These are phyloP conservation scores for Antheraea yamamai DNA, from an alignment of 2,888 invertebrate genomes.

Conservation along the genomic window DNA sequence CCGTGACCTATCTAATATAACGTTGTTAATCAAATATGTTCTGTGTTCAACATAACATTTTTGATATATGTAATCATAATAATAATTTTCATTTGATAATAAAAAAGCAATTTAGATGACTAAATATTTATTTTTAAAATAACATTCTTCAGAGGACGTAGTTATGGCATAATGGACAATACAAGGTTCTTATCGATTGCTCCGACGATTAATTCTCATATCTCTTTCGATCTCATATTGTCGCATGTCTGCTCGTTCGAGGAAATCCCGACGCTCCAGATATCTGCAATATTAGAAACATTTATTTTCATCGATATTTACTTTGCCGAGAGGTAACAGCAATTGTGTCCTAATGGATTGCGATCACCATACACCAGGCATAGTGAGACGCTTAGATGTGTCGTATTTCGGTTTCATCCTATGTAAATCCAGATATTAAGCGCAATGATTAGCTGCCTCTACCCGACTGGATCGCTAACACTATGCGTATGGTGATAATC, in stretches of 20 bases:
- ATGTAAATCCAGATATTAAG: too few species aligned
- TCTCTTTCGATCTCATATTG: conserved; percentile 96
- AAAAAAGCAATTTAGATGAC: conserved; percentile 3
- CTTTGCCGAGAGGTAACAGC: neutral
- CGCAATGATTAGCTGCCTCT: too few species aligned
- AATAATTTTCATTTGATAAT: neutral
- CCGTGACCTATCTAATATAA: too few species aligned
- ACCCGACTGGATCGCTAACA: too few species aligned
- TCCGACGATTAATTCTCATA: conserved; percentile 85
- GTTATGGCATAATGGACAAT: neutral
- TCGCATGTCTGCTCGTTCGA: conserved; percentile 92
- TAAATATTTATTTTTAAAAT: conserved; percentile 15
- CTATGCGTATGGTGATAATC: too few species aligned
- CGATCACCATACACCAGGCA: too few species aligned
- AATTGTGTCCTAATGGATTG: neutral
- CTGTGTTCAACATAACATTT: too few species aligned
- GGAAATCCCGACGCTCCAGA: conserved; percentile 94
- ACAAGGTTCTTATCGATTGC: conserved; percentile 73
- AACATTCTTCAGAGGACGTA: neutral
- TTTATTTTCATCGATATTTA: conserved; percentile 8
- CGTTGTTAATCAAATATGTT: too few species aligned
- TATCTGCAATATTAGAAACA: conserved; percentile 81
- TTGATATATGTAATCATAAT: too few species aligned
- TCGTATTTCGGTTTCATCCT: too few species aligned
- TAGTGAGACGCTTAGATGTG: too few species aligned